phyloP scores from a whole-genome alignment of 1,140 invertebrate genomes.

The Pararge aegeria region DNA sequence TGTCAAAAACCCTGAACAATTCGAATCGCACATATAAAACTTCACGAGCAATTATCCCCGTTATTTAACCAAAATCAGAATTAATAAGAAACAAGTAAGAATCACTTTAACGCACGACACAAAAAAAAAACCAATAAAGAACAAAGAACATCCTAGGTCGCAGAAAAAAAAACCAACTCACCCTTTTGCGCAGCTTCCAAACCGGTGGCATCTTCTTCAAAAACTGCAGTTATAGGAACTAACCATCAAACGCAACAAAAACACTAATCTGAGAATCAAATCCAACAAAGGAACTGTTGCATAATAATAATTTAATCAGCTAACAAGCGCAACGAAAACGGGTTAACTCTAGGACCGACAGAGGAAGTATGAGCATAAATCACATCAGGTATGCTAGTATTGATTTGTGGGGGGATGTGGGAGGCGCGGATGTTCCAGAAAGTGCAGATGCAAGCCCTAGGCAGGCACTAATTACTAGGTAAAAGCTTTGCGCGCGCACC shows the following conservation, averaged over 20 bases:
- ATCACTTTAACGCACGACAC: no score
- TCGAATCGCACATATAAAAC: no score
- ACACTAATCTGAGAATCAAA: neutral
- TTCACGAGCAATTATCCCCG: no score
- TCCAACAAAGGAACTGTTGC: neutral
- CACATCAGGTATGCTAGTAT: constrained; percentile 9
- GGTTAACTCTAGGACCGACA: neutral
- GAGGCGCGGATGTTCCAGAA: neutral
- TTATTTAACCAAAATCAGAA: no score
- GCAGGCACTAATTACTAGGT: neutral
- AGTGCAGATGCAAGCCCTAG: constrained; percentile 8
- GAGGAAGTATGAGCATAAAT: neutral
- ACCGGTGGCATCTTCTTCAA: neutral
- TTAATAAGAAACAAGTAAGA: no score
- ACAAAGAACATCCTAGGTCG: no score
- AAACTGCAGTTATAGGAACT: no score
- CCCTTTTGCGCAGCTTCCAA: neutral
- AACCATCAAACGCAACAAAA: neutral
- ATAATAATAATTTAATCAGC: neutral
- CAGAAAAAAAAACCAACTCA: neutral
- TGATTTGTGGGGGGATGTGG: neutral
- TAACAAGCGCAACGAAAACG: neutral
- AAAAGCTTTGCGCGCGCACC: constrained; percentile 5
- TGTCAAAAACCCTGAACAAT: no score
- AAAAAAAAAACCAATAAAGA: no score